Evolutionary conservation across 23 tunicate genomes (phyloP), one percentile per base, ranked within the genome.

Genomic region (Styela plicata): DNA sequence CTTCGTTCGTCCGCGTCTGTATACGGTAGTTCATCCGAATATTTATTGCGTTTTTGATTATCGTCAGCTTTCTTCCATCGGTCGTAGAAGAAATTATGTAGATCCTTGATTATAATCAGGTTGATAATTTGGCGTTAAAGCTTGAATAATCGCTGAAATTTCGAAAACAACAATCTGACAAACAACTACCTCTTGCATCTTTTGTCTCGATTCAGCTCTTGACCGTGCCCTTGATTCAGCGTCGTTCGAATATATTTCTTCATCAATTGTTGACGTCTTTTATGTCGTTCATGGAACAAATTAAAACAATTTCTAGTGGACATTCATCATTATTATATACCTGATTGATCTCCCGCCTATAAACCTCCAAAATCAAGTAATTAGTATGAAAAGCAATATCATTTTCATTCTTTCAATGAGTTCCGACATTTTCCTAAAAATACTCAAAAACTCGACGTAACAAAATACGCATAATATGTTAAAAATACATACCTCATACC

Each of bases 1-100:
- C 57, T 44, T 7, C 13, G 57, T 44, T 44, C 57, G 57, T 67
- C 71, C 13, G 31, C 0, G 0, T 67, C 71, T 0, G 71, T 22
- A 67, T 25, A 67, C 22, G 19, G 19, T 31, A 33, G 22, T 34
- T 27, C 57, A 1, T 68, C 69, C 44, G 10, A 5, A 44, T 44
- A 44, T 44, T 44, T 44, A 44, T 44, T 44, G 57, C 66, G 74
- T 44, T 86, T 86, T 73, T 91, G 97, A 22, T 80, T 33, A 28
- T 84, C 84, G 74, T 91, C 91, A 0, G 86, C 97, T 17, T 63
- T 74, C 83, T 91, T 91, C 97, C 97, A 91, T 16, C 91, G 91
- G 37, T 91, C 89, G 80, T 91, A 91, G 83, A 91, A 91, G 79
- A 75, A 73, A 33, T 90, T 85, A 57, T 87, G 86, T 27, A 91